These are phyloP conservation scores for Atherinomorus stipes DNA, from an alignment of 2,113 vertebrate species.

Conservation along the genomic window DNA sequence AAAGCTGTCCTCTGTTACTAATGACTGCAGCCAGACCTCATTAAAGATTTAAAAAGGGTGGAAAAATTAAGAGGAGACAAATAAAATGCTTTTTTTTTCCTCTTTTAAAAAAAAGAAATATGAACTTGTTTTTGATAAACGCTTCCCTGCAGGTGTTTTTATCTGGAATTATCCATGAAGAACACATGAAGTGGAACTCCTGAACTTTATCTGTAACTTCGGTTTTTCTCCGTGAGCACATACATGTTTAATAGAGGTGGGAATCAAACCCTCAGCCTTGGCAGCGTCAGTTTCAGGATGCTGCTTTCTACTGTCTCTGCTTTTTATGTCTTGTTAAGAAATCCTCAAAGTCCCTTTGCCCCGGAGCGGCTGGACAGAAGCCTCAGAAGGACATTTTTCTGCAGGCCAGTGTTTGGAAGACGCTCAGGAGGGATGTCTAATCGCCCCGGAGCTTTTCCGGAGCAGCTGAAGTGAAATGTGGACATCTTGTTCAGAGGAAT, in stretches of 20 bases:
- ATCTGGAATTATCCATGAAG: slow-evolving; percentile 5
- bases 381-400: background rate
- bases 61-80: too few relatives aligned
- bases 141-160: background rate
- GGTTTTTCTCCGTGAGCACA: slow-evolving; percentile 14
- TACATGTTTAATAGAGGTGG: background rate
- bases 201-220: background rate
- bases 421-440: background rate
- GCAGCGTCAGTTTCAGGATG: background rate
- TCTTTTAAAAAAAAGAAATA: too few relatives aligned
- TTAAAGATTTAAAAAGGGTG: too few relatives aligned
- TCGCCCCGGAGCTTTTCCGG: background rate
- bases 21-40: too few relatives aligned
- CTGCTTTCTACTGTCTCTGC: background rate
- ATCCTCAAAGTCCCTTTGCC: background rate
- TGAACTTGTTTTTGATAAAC: too few relatives aligned
- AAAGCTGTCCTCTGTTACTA: too few relatives aligned
- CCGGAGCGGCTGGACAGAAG: background rate
- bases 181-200: background rate
- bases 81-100: background rate
- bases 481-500: slow-evolving; percentile 27
- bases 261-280: background rate
- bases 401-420: background rate
- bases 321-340: background rate
- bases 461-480: background rate